Evolutionary conservation across 2,113 vertebrate species (phyloP).

Genomic region (Python bivittatus): DNA sequence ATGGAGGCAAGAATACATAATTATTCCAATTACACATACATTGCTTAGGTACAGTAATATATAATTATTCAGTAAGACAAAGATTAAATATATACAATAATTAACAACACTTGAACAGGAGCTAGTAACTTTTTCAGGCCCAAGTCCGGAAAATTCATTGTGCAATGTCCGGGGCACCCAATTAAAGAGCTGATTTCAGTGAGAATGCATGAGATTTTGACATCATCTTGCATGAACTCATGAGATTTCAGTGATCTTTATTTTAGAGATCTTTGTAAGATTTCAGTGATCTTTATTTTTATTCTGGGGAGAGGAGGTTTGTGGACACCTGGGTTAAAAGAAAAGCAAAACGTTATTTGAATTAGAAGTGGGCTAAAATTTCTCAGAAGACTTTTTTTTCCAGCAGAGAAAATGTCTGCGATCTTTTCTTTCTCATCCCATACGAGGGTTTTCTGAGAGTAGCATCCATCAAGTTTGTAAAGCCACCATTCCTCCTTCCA

Average conservation of each 20-base stretch:
- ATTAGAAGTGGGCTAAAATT: not conserved
- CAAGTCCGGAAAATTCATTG: not conserved
- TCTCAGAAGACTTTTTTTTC: not conserved
- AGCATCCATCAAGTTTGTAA: not conserved
- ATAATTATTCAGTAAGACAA: not conserved
- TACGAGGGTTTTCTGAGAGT: not conserved
- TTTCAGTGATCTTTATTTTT: not conserved
- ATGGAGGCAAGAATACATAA: not conserved
- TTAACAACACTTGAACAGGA: not conserved
- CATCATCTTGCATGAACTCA: not conserved
- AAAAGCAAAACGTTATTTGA: not conserved
- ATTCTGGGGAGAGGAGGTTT: not conserved
- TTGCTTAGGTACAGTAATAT: not conserved
- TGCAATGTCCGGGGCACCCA: not conserved
- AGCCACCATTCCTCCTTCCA: not conserved
- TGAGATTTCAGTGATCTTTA: not conserved
- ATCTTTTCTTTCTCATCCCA: not conserved
- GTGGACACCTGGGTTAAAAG: not conserved
- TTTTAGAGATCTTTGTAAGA: not conserved
- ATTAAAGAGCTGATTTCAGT: not conserved
- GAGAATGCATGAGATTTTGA: not conserved
- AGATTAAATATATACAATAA: not conserved
- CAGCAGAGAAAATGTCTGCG: not conserved
- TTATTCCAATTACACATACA: not conserved
- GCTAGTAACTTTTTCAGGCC: not conserved